Evolutionary conservation across 1,140 invertebrate genomes (phyloP), one percentile per base, ranked within the genome.

Genomic region (Nymphalis io): DNA sequence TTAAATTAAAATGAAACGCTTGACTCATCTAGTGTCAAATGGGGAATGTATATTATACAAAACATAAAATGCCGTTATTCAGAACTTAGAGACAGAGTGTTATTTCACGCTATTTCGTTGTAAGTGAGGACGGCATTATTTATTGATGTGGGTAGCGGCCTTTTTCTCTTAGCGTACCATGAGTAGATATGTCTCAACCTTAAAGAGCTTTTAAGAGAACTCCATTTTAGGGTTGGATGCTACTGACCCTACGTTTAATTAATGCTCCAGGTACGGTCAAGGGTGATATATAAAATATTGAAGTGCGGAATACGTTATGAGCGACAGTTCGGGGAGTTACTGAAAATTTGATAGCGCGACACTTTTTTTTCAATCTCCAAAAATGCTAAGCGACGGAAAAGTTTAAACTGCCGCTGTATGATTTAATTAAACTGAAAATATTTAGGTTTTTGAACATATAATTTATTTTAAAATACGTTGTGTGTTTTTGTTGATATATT

Each of bases 161-260:
- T 60, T 69, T 69, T 69, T 69, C 67, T 69, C 67, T 69, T 69
- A 60, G 38, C 39, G 27, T 55, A 55, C 40, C 61, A 55, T 40
- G 58, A 61, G 51, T 60, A 20, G 4, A 73, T 55, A 72, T 69
- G 66, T 72, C 64, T 73, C 71, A 72, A 73, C 71, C 71, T 58
- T 68, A 68, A 73, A 73, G 57, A 68, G 65, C 62, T 64, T 73
- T 73, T 73, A 65, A 60, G 69, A 60, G 71, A 55, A 60, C 71
- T 63, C 62, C 62, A 21, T 61, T 73, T 73, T 65, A 69, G 57
- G 70, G 66, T 65, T 44, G 63, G 53, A 55, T 67, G 71, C 55
- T 46, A 62, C 55, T 70, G 68, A 74, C 72, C 67, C 40, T 20
- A 46, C 16, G 46, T 74, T 69, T 74, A 74, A 70, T 74, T 74